Evolutionary conservation across 2,888 invertebrate species (phyloP), one percentile per base, ranked within the genome.

Genomic region (Heteropelma amictum): DNA sequence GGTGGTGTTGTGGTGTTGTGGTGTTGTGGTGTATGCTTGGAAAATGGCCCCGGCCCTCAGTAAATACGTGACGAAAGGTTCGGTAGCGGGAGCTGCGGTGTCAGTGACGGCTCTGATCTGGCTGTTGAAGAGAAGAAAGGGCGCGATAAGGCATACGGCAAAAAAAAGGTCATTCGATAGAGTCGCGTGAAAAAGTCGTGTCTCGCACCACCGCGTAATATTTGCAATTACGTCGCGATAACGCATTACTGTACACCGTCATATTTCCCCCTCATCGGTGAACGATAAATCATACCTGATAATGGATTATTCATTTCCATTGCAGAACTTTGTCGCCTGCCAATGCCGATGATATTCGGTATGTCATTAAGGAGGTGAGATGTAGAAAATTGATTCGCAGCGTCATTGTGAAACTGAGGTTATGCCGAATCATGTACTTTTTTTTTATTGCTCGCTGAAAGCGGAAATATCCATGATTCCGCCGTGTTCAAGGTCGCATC

Each of bases 11-110:
- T n/a, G n/a, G n/a, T n/a, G n/a, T n/a, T n/a, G n/a, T n/a, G n/a
- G n/a, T n/a, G n/a, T n/a, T n/a, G n/a, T n/a, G n/a, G n/a, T n/a
- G n/a, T n/a, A n/a, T n/a, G n/a, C n/a, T n/a, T n/a, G n/a, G n/a
- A n/a, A n/a, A 72, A 95, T 95, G 95, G 95, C 95, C 82, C 95
- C 94, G 81, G 92, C 92, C 87, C 91, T 94, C 79, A 95, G 95
- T 89, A 95, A 94, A 92, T 90, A 94, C 84, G 91, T 93, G 78
- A 92, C 93, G 81, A 92, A 92, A 89, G 93, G 92, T 87, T 92
- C 93, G 88, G 91, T 92, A 82, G 91, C 94, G 77, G 93, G 93
- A 76, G 90, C 93, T 71, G n/a, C n/a, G n/a, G 92, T 93, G 80
- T 93, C 94, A 70, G 90, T 93, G 38, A 80, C 84, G n/a, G 82